Percentiles rank a stretch among this genome's conserved stretches.
Conservation (phyloP, 2,113 vertebrate species). For the Cercopithecus mona region DNA sequence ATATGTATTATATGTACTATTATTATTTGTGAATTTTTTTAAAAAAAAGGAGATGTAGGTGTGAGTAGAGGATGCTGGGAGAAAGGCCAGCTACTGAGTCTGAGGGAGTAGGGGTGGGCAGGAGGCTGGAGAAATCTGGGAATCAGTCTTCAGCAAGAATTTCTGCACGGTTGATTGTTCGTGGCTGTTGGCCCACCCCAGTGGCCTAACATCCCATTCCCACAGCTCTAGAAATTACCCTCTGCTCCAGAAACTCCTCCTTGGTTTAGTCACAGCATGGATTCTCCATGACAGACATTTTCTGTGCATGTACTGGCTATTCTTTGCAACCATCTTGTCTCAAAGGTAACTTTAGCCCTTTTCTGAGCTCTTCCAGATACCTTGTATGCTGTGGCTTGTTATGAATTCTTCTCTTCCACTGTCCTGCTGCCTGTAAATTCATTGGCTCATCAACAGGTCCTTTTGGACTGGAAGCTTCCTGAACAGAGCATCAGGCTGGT, state of each 20-base stretch:
- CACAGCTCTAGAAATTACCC: neutral
- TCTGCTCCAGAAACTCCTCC: conserved; percentile 21
- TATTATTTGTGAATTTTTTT: neutral
- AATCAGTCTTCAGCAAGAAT: neutral
- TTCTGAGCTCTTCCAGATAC: neutral
- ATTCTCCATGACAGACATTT: neutral
- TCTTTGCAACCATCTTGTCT: neutral
- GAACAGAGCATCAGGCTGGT: neutral
- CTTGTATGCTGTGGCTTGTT: neutral
- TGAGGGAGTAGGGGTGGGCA: neutral
- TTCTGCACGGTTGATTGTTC: neutral
- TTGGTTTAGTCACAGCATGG: neutral
- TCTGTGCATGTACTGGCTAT: neutral
- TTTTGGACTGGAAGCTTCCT: conserved; percentile 32
- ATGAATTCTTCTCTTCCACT: neutral
- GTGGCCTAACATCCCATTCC: neutral
- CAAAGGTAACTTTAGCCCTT: neutral
- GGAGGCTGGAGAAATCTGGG: neutral
- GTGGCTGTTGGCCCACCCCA: neutral
- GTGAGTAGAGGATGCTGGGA: neutral
- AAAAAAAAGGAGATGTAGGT: neutral
- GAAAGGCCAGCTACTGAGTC: neutral
- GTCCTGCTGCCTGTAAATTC: neutral
- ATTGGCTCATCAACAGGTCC: neutral
- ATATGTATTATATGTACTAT: no score